phyloP scores from a whole-genome alignment of 2,888 invertebrate species.

The Nezara viridula region DNA sequence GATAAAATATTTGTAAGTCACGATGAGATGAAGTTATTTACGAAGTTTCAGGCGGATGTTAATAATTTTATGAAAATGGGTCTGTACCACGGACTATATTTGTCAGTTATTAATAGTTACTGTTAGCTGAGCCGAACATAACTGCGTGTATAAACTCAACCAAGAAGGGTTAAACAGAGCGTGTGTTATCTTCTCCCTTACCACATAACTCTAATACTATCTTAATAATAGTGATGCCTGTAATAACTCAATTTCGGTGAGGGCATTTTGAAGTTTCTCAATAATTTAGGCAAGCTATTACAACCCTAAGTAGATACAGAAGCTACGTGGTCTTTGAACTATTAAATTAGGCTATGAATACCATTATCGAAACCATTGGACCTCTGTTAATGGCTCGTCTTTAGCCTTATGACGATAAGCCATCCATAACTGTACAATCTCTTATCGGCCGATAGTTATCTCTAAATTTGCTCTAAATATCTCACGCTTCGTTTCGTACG shows the following conservation, averaged over 20 bases:
- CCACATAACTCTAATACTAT: neutral
- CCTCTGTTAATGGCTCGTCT: neutral
- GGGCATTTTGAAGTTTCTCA: neutral
- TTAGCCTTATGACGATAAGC: neutral
- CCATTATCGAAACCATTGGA: neutral
- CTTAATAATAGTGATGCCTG: neutral
- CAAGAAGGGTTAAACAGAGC: too few relatives aligned
- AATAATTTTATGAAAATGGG: too few relatives aligned
- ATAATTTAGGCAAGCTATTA: neutral
- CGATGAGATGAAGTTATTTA: too few relatives aligned
- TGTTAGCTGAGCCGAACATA: too few relatives aligned
- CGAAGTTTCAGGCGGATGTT: too few relatives aligned
- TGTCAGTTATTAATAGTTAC: too few relatives aligned
- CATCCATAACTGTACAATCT: neutral
- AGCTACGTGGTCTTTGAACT: neutral
- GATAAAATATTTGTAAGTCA: too few relatives aligned
- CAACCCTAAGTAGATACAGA: neutral
- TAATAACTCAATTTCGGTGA: neutral
- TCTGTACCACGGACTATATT: too few relatives aligned
- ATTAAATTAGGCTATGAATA: constrained; percentile 13
- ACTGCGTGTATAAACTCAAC: too few relatives aligned
- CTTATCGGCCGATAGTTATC: too few relatives aligned
- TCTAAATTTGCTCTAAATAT: neutral
- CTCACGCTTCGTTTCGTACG: neutral
- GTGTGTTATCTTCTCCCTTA: too few relatives aligned